Conservation (phyloP, 2,888 invertebrate species). For the Muscina levida region DNA sequence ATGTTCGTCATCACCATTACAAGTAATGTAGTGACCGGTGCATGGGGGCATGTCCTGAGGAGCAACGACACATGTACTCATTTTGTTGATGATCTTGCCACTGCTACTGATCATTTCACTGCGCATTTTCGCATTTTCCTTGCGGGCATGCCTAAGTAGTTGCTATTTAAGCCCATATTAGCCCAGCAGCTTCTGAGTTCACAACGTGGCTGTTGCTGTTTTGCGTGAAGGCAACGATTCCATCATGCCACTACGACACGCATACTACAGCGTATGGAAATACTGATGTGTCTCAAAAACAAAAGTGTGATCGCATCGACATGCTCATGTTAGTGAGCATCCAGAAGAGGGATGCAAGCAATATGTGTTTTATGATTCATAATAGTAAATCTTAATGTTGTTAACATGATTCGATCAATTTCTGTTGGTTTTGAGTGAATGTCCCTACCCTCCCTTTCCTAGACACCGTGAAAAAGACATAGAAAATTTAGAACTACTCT, state of each 20-base stretch:
- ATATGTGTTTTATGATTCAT: conserved; percentile 31
- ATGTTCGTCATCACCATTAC: conserved; percentile 70
- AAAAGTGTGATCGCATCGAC: conserved; percentile 11
- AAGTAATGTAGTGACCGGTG: conserved; percentile 55
- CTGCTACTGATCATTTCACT: conserved; percentile 24
- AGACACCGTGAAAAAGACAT: not conserved
- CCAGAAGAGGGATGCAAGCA: not conserved
- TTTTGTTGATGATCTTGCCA: conserved; percentile 21
- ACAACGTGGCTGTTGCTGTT: not conserved
- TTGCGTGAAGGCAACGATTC: not conserved
- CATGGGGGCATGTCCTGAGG: conserved; percentile 23
- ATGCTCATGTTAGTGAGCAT: conserved; percentile 11
- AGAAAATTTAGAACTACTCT: too few species aligned
- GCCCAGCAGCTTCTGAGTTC: conserved; percentile 10
- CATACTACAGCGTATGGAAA: not conserved
- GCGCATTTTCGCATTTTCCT: not conserved
- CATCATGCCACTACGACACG: too few species aligned
- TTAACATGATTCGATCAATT: conserved; percentile 49
- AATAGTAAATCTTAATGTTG: conserved; percentile 25
- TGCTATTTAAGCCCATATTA: conserved; percentile 36
- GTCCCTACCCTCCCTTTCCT: not conserved
- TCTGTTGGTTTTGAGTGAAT: conserved; percentile 21
- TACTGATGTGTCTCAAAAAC: not conserved
- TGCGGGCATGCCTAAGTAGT: conserved; percentile 4
- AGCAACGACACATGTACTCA: conserved; percentile 46